Conservation (phyloP, 53 echinoderm and acorn worm genomes). For the Paelopatides confundens region DNA sequence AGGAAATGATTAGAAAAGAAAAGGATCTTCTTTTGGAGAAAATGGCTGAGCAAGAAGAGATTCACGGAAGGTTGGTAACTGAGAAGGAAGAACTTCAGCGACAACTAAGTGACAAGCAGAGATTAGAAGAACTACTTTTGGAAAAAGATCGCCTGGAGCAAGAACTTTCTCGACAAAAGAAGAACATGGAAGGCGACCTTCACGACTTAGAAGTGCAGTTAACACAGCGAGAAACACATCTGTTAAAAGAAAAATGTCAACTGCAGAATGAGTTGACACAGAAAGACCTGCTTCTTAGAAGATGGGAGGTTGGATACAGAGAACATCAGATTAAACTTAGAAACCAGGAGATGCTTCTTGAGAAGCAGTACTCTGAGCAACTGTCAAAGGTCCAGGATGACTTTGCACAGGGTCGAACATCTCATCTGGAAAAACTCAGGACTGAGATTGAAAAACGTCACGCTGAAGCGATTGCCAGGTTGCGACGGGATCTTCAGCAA, state of each 20-base stretch:
- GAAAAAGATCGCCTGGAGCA: slow-evolving; percentile 96
- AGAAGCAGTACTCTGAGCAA: slow-evolving; percentile 67
- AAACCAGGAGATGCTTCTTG: slow-evolving; percentile 76
- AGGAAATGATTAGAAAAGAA: slow-evolving; percentile 77
- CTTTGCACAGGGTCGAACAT: slow-evolving; percentile 68
- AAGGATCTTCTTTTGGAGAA: slow-evolving; percentile 89
- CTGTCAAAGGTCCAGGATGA: slow-evolving; percentile 55
- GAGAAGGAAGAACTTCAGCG: slow-evolving; percentile 84
- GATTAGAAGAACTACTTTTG: slow-evolving; percentile 80
- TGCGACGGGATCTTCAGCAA: slow-evolving; percentile 79
- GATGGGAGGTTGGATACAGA: slow-evolving; percentile 92
- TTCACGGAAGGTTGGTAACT: slow-evolving; percentile 77
- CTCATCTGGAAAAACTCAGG: slow-evolving; percentile 79
- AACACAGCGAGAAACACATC: slow-evolving; percentile 78
- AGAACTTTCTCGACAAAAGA: slow-evolving; percentile 94
- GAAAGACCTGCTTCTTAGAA: slow-evolving; percentile 86
- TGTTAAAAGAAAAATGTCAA: slow-evolving; percentile 78
- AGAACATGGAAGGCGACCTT: slow-evolving; percentile 84
- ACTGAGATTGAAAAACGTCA: slow-evolving; percentile 87
- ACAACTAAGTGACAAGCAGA: slow-evolving; percentile 78
- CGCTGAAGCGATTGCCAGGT: slow-evolving; percentile 84
- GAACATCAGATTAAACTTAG: slow-evolving; percentile 88
- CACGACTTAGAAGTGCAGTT: slow-evolving; percentile 89
- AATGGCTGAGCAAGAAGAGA: slow-evolving; percentile 84
- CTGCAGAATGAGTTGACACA: slow-evolving; percentile 85